Percentiles rank a stretch among this genome's conserved stretches.
Evolutionary conservation across 2,888 invertebrate genomes (phyloP).

Genomic region (Leucoma salicis): DNA sequence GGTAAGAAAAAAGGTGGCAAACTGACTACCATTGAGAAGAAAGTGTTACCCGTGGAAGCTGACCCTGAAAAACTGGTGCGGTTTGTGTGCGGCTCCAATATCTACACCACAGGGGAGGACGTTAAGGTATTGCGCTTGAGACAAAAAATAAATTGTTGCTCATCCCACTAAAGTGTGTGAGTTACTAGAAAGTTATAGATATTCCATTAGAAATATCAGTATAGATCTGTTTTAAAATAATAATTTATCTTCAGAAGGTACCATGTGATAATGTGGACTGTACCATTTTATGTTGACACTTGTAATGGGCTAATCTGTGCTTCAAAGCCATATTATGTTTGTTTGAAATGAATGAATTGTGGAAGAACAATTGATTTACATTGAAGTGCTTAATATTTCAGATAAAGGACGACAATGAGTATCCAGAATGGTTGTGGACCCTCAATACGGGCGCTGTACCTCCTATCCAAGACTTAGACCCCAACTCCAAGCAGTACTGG

Average conservation of each 20-base stretch:
- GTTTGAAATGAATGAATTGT: no score
- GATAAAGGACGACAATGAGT: constrained; percentile 80
- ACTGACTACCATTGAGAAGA: constrained; percentile 85
- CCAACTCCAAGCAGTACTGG: constrained; percentile 92
- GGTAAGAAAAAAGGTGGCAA: constrained; percentile 85
- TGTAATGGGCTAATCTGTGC: no score
- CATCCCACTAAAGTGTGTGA: no score
- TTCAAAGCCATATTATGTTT: no score
- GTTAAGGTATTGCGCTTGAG: constrained; percentile 76
- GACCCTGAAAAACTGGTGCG: constrained; percentile 89
- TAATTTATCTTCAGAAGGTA: no score
- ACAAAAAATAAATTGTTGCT: no score
- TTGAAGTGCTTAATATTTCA: constrained; percentile 26
- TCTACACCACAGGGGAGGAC: constrained; percentile 90
- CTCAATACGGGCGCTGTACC: constrained; percentile 85
- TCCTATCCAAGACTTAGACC: constrained; percentile 88
- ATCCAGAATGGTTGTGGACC: constrained; percentile 96
- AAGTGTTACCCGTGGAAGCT: constrained; percentile 90
- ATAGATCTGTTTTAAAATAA: no score
- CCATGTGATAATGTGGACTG: neutral
- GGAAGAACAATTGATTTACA: no score
- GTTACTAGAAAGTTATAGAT: no score
- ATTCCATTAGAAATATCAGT: no score
- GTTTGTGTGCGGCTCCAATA: constrained; percentile 93
- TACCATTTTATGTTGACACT: no score